Percentiles rank a stretch among this genome's conserved stretches.
Evolutionary conservation across 1,140 invertebrate genomes (phyloP).

Genomic region (Cydia pomonella): DNA sequence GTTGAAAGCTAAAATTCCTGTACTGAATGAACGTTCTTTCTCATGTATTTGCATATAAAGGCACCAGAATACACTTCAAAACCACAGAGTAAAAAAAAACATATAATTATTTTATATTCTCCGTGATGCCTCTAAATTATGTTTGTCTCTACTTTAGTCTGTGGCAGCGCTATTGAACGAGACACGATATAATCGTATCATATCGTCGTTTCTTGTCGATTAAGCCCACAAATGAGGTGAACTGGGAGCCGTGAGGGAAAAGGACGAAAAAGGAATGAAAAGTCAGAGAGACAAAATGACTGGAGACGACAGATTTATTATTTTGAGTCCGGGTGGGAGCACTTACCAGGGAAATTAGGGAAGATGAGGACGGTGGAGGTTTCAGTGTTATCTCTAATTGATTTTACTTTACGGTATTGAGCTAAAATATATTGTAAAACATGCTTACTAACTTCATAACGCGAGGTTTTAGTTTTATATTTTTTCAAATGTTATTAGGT

Average conservation of each 20-base stretch:
- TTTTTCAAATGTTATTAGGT: too few species aligned
- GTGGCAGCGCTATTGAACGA: conserved; percentile 16
- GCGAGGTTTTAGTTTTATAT: too few species aligned
- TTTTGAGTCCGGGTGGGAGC: conserved; percentile 2
- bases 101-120: neutral
- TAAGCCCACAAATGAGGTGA: conserved; percentile 49
- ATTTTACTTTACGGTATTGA: too few species aligned
- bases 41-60: neutral
- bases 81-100: conserved; percentile 21
- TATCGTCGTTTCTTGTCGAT: conserved; percentile 53
- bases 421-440: too few species aligned
- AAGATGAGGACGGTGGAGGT: neutral
- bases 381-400: neutral
- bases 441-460: too few species aligned
- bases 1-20: conserved; percentile 41
- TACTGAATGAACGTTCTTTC: conserved; percentile 37
- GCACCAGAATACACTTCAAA: neutral
- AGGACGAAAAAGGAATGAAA: conserved; percentile 42
- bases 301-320: conserved; percentile 28
- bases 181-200: conserved; percentile 45
- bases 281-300: conserved; percentile 42
- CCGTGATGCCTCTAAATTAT: neutral
- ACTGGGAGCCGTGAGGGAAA: conserved; percentile 46
- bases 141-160: conserved; percentile 33
- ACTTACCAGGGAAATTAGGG: conserved; percentile 21